phyloP scores from a whole-genome alignment of 2,113 vertebrate species.

The Lanius collurio region DNA sequence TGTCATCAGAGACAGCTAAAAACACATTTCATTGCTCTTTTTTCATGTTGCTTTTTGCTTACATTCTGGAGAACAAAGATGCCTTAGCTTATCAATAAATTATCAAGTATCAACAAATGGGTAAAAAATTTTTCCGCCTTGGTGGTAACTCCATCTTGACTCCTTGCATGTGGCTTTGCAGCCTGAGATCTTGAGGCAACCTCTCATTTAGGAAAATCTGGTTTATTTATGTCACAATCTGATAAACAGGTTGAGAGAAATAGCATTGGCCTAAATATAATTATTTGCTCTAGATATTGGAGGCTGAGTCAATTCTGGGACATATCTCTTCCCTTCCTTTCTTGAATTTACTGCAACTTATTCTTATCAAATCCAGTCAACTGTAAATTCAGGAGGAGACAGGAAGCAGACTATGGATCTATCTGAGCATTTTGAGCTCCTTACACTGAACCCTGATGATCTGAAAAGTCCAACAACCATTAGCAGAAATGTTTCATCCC shows the following conservation, averaged over 20 bases:
- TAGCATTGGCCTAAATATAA: background rate
- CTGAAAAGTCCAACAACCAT: background rate
- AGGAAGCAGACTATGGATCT: background rate
- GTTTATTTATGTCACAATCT: constrained; percentile 17
- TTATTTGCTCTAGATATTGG: background rate
- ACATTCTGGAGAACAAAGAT: background rate
- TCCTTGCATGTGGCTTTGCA: background rate
- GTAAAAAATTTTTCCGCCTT: background rate
- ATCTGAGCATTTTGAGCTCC: background rate
- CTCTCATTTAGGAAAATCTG: background rate
- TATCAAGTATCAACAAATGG: background rate
- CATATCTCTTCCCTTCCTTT: background rate
- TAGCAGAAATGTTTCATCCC: background rate
- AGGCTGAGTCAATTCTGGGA: background rate
- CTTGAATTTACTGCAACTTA: background rate
- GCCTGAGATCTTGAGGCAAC: background rate
- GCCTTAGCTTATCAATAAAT: background rate
- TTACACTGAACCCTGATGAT: background rate
- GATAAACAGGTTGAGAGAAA: background rate
- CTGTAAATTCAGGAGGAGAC: background rate
- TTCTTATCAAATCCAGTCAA: background rate
- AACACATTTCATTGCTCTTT: background rate
- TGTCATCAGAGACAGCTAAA: background rate
- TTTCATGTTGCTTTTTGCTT: background rate
- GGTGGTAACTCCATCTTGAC: background rate